phyloP scores from a whole-genome alignment of 2,797 vertebrate genomes.

The Hephaestus fuliginosus region DNA sequence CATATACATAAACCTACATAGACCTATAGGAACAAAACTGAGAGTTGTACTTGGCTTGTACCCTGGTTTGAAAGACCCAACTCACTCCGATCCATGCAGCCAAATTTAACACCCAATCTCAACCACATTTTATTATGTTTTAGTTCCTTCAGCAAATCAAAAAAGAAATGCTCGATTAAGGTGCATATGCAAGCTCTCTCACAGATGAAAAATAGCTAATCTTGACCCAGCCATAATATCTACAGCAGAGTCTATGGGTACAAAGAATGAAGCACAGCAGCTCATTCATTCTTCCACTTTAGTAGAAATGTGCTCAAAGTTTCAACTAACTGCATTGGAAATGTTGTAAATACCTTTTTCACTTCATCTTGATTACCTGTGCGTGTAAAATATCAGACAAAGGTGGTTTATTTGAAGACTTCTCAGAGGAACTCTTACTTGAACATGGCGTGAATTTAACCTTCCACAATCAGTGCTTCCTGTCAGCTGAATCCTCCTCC shows the following conservation, averaged over 20 bases:
- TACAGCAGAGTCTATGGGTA: not conserved
- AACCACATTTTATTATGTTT: not conserved
- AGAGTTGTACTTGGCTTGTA: not conserved
- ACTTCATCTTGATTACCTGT: not conserved
- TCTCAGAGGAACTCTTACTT: no score
- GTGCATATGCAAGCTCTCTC: not conserved
- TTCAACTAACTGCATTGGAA: not conserved
- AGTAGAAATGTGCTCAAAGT: not conserved
- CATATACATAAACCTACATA: not conserved
- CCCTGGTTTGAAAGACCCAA: not conserved
- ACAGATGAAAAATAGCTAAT: not conserved
- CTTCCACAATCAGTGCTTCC: no score
- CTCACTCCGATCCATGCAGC: slow-evolving; percentile 3
- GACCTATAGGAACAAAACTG: slow-evolving; percentile 1
- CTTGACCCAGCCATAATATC: not conserved
- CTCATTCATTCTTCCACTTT: not conserved
- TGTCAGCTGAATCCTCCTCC: no score
- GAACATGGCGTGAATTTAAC: no score
- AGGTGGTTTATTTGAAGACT: not conserved
- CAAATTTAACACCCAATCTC: not conserved
- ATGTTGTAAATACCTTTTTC: not conserved
- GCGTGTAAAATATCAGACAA: not conserved
- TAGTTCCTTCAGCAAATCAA: not conserved
- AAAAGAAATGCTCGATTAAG: not conserved
- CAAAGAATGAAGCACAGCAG: not conserved